Evolutionary conservation across 30 jellyfish, hydroid and myxozoan genomes (phyloP).

Genomic region (Catostylus mosaicus): DNA sequence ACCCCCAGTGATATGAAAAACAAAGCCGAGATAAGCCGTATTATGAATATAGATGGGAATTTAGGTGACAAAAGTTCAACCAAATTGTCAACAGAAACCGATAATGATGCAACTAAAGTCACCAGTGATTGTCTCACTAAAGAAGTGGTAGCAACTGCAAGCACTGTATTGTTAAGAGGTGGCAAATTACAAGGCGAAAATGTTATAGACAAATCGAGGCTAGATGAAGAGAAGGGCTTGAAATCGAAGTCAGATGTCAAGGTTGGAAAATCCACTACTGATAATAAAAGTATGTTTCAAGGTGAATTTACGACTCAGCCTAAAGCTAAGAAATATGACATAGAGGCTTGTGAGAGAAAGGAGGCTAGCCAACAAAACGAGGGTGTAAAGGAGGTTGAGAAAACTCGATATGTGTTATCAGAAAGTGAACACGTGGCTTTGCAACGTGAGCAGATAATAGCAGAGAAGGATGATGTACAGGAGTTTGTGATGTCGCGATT

Average conservation of each 20-base stretch:
- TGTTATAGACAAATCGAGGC: no score
- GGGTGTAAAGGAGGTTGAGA: background rate
- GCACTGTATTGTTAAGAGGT: background rate
- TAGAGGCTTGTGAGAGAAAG: background rate
- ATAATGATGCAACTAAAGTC: no score
- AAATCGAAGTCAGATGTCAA: background rate
- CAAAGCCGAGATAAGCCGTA: background rate
- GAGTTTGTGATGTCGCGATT: background rate
- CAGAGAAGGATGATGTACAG: background rate
- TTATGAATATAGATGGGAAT: background rate
- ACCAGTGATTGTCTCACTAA: background rate
- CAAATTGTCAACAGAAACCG: background rate
- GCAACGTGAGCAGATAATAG: background rate
- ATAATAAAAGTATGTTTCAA: background rate
- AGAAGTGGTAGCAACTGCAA: background rate
- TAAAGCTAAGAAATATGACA: no score
- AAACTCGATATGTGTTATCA: background rate
- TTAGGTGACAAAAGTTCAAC: background rate
- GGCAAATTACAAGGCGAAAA: no score
- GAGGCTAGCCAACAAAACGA: background rate
- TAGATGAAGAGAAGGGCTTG: background rate
- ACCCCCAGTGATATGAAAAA: no score
- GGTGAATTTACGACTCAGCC: background rate
- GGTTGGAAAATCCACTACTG: background rate
- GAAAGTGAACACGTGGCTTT: background rate